These are phyloP conservation scores for Caenorhabditis japonica DNA, from an alignment of 2,888 invertebrate genomes.

Conservation along the genomic window DNA sequence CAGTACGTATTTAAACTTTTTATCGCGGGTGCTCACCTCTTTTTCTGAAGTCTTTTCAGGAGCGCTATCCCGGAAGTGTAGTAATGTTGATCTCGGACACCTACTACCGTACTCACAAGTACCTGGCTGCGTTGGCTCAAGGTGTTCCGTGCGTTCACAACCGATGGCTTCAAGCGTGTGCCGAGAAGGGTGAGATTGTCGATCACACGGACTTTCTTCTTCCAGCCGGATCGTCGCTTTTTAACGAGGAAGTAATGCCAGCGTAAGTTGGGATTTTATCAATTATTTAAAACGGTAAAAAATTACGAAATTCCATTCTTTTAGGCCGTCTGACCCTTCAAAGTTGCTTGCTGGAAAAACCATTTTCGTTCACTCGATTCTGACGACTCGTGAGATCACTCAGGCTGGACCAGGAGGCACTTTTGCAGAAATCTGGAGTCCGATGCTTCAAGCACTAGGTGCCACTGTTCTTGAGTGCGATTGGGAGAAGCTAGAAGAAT, in stretches of 20 bases:
- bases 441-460: constrained; percentile 71
- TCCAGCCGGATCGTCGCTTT: constrained; percentile 68
- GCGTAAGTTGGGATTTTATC: constrained; percentile 41
- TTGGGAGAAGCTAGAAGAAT: constrained; percentile 25
- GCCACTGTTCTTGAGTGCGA: constrained; percentile 43
- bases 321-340: constrained; percentile 63
- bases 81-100: constrained; percentile 81
- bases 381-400: constrained; percentile 22
- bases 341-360: constrained; percentile 63
- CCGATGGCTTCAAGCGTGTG: constrained; percentile 84
- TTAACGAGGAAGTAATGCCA: constrained; percentile 57
- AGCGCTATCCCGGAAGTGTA: constrained; percentile 12
- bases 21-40: too few relatives aligned
- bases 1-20: constrained; percentile 14
- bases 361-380: constrained; percentile 66
- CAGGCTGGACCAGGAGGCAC: constrained; percentile 27
- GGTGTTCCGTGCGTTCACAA: constrained; percentile 83
- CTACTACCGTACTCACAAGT: constrained; percentile 85
- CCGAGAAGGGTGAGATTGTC: constrained; percentile 74
- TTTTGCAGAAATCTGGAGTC: constrained; percentile 74
- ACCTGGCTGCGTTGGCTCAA: constrained; percentile 84
- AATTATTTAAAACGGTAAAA: not conserved
- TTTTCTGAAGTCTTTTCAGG: constrained; percentile 46
- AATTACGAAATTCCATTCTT: constrained; percentile 22
- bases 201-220: constrained; percentile 63